Evolutionary conservation across 2,888 invertebrate genomes (phyloP).

Genomic region (Arge pagana): DNA sequence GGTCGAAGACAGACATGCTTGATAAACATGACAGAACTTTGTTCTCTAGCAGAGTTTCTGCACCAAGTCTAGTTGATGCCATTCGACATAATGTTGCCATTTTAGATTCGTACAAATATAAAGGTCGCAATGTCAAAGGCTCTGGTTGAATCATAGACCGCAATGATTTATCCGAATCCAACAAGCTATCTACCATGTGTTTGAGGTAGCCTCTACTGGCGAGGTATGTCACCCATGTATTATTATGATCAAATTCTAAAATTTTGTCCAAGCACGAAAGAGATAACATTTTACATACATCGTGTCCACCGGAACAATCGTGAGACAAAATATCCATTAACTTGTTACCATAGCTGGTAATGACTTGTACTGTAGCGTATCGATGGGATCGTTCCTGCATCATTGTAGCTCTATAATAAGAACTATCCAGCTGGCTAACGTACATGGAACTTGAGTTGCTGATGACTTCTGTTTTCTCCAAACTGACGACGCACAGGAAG

Average conservation of each 20-base stretch:
- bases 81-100: constrained; percentile 78
- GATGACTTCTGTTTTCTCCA: constrained; percentile 57
- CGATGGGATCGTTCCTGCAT: constrained; percentile 51
- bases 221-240: constrained; percentile 68
- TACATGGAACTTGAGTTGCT: constrained; percentile 62
- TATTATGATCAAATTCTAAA: constrained; percentile 73
- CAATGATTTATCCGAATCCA: constrained; percentile 75
- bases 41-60: constrained; percentile 67
- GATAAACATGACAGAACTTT: constrained; percentile 67
- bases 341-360: constrained; percentile 78
- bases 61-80: constrained; percentile 70
- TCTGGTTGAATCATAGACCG: constrained; percentile 68
- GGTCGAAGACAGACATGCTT: constrained; percentile 71
- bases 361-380: constrained; percentile 64
- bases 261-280: constrained; percentile 81
- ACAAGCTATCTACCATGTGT: constrained; percentile 79
- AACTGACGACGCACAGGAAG: constrained; percentile 75
- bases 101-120: constrained; percentile 88
- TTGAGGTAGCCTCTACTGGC: constrained; percentile 74
- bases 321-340: constrained; percentile 81
- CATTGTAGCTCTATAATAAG: constrained; percentile 49
- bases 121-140: constrained; percentile 71
- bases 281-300: constrained; percentile 88
- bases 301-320: constrained; percentile 87
- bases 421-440: constrained; percentile 70